phyloP scores from a whole-genome alignment of 1,140 invertebrate genomes.

The Drosophila ohnishii region DNA sequence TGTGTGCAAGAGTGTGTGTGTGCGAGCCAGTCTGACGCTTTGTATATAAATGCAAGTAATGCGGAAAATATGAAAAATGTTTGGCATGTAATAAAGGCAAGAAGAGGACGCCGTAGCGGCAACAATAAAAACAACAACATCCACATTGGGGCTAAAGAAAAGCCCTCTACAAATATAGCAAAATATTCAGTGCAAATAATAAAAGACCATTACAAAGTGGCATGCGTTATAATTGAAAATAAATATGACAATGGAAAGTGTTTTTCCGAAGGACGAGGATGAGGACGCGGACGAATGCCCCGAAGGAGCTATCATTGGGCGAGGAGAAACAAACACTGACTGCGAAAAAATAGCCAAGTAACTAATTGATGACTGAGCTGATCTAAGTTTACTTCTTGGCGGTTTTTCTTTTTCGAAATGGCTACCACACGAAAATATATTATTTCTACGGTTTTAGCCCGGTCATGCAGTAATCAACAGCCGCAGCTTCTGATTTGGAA shows the following conservation, averaged over 20 bases:
- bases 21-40: slow-evolving; percentile 55
- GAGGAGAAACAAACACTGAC: slow-evolving; percentile 9
- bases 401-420: background rate
- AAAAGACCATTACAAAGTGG: slow-evolving; percentile 67
- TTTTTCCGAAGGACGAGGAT: background rate
- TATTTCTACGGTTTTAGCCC: background rate
- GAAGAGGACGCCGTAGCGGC: slow-evolving; percentile 28
- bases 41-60: slow-evolving; percentile 82
- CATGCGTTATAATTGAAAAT: slow-evolving; percentile 76
- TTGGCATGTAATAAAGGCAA: slow-evolving; percentile 74
- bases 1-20: slow-evolving; percentile 15
- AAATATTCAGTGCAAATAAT: slow-evolving; percentile 64
- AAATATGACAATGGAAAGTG: slow-evolving; percentile 64
- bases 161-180: slow-evolving; percentile 49
- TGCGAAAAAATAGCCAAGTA: slow-evolving; percentile 19
- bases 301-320: background rate
- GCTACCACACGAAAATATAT: background rate
- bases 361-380: slow-evolving; percentile 53
- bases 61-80: slow-evolving; percentile 81
- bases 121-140: slow-evolving; percentile 19
- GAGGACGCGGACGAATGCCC: background rate
- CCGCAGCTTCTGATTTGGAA: slow-evolving; percentile 11
- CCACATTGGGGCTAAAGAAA: slow-evolving; percentile 29
- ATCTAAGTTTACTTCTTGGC: slow-evolving; percentile 5
- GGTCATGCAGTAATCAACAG: slow-evolving; percentile 37